Conservation (phyloP, 2,888 invertebrate species). For the Reticulitermes lucifugus region DNA sequence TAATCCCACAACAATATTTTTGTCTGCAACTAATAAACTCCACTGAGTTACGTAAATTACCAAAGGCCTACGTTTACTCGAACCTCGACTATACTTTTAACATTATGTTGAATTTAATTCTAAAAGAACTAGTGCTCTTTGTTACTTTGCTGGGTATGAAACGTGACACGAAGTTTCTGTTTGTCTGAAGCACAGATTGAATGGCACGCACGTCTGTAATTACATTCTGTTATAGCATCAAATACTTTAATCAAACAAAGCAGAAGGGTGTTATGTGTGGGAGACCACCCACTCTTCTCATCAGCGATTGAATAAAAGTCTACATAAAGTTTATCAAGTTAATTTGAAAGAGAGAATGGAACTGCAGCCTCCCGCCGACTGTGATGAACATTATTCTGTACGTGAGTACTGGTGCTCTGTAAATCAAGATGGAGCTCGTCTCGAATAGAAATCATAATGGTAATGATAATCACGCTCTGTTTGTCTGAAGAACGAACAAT, state of each 20-base stretch:
- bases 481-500: not conserved
- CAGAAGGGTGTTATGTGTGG: not conserved
- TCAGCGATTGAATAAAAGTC: not conserved
- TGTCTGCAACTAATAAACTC: no score
- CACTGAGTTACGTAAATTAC: no score
- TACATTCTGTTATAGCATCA: no score
- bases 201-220: no score
- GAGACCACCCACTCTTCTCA: not conserved
- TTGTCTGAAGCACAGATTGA: no score
- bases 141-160: no score
- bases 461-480: not conserved
- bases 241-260: not conserved
- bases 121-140: no score
- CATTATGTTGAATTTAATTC: no score
- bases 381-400: not conserved
- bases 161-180: no score
- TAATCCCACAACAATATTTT: no score
- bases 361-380: not conserved
- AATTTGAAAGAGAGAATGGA: conserved; percentile 16
- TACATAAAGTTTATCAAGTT: conserved; percentile 14
- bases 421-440: not conserved
- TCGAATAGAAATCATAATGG: not conserved
- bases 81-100: no score
- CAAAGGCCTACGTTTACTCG: no score
- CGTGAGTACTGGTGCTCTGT: not conserved